A percentile compares a stretch with the other conserved stretches of the same genome.
Conservation (phyloP, 2,113 vertebrate genomes). For the Tenebrosternarchus preto region DNA sequence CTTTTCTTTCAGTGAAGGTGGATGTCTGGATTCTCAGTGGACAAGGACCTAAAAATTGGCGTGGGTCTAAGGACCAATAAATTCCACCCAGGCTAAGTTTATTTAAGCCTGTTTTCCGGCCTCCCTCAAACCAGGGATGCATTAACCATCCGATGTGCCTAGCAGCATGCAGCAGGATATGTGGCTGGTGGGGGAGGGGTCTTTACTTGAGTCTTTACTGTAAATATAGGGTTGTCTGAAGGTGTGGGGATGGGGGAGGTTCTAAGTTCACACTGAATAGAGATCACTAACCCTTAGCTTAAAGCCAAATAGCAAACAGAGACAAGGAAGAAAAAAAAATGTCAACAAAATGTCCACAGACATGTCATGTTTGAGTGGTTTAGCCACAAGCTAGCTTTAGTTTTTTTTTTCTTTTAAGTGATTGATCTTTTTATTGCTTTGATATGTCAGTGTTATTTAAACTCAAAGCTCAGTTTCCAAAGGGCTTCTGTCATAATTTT, state of each 20-base stretch:
- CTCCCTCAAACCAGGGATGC: constrained; percentile 53
- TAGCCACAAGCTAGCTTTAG: neutral
- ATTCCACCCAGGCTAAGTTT: constrained; percentile 58
- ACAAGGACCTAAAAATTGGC: constrained; percentile 27
- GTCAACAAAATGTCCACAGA: neutral
- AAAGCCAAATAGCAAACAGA: constrained; percentile 63
- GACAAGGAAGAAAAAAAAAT: neutral
- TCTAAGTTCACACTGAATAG: constrained; percentile 58
- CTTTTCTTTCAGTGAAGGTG: constrained; percentile 13
- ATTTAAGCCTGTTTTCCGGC: constrained; percentile 54
- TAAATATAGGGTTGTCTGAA: constrained; percentile 63
- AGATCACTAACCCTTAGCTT: constrained; percentile 54
- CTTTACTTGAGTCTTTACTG: constrained; percentile 54
- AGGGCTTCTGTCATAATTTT: too few relatives aligned
- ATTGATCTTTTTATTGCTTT: neutral
- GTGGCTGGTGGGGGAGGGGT: constrained; percentile 55
- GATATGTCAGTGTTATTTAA: neutral
- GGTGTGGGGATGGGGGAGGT: constrained; percentile 61
- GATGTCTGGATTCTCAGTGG: constrained; percentile 40
- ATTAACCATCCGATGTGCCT: constrained; percentile 48
- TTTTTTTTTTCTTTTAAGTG: neutral
- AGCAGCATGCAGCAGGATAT: constrained; percentile 66
- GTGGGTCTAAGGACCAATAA: constrained; percentile 37
- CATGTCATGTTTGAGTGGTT: neutral
- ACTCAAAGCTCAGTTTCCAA: too few relatives aligned